phyloP scores from a whole-genome alignment of 2,797 vertebrate species.

The Phrynocephalus vlangalii region DNA sequence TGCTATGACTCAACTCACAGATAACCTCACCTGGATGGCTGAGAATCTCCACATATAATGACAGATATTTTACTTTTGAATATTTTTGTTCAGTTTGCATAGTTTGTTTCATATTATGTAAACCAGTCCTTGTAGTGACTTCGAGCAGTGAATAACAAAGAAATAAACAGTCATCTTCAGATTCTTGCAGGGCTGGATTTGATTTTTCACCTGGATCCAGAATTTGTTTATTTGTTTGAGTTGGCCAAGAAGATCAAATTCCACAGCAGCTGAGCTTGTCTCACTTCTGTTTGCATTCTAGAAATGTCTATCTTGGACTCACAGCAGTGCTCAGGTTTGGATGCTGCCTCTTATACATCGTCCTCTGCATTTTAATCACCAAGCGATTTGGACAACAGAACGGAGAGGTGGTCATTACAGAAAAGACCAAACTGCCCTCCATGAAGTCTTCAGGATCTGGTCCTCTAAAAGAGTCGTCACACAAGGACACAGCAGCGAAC shows the following conservation, averaged over 20 bases:
- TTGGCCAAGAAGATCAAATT: not conserved
- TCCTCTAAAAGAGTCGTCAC: conserved; percentile 51
- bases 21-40: no score
- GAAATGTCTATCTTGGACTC: conserved; percentile 71
- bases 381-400: conserved; percentile 58
- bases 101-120: no score
- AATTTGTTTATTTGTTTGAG: no score
- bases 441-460: conserved; percentile 28
- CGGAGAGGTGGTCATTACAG: conserved; percentile 15
- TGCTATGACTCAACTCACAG: no score
- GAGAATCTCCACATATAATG: no score
- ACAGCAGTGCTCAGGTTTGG: conserved; percentile 60
- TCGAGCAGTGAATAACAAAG: no score
- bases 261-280: not conserved
- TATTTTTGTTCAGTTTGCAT: no score
- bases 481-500: conserved; percentile 42
- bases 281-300: conserved; percentile 28
- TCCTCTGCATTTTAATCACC: conserved; percentile 63
- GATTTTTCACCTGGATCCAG: no score
- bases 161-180: no score
- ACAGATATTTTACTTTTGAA: no score
- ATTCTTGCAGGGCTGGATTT: no score
- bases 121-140: no score
- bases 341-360: conserved; percentile 61
- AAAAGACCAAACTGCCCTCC: conserved; percentile 30